Evolutionary conservation across 2,113 vertebrate species (phyloP).

Genomic region (Thunnus thynnus): DNA sequence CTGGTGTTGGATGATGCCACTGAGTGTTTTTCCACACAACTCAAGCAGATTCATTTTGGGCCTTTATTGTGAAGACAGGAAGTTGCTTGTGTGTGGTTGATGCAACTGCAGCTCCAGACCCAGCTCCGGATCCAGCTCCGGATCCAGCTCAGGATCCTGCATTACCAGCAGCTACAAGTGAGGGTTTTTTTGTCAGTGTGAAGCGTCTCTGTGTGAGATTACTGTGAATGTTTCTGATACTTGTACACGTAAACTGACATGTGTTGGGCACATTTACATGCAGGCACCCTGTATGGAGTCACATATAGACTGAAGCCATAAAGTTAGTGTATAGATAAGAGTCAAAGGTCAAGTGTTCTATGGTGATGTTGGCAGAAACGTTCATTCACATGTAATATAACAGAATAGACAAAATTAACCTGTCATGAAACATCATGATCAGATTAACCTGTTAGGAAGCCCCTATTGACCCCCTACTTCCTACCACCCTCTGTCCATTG

Average conservation of each 20-base stretch:
- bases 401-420: neutral
- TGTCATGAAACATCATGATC: neutral
- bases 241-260: neutral
- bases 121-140: constrained; percentile 32
- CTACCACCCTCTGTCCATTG: no score
- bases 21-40: neutral
- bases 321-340: neutral
- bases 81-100: neutral
- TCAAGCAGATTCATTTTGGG: neutral
- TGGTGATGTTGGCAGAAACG: constrained; percentile 29
- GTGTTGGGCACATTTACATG: neutral
- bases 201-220: neutral
- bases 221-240: neutral
- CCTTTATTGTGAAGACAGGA: constrained; percentile 62
- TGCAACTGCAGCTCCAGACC: constrained; percentile 24
- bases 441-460: neutral
- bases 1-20: neutral
- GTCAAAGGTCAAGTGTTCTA: constrained; percentile 28
- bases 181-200: neutral
- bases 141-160: constrained; percentile 32
- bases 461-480: no score
- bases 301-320: neutral
- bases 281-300: neutral
- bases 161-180: constrained; percentile 5
- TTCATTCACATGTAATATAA: neutral